phyloP scores from a whole-genome alignment of 2,888 invertebrate genomes.

The Scaptomyza polygonia region DNA sequence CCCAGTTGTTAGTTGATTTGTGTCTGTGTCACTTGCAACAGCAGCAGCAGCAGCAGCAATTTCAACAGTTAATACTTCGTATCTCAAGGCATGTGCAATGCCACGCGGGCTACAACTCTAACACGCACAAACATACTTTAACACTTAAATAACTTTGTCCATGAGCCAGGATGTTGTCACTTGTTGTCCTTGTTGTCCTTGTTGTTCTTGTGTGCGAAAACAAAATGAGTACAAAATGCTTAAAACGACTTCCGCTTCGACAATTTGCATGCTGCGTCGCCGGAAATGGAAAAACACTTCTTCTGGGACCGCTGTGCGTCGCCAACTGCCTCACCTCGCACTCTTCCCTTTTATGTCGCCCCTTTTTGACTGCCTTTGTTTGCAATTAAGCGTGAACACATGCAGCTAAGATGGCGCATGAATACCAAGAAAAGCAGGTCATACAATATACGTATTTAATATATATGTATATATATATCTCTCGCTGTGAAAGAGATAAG shows the following conservation, averaged over 20 bases:
- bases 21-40: conserved; percentile 45
- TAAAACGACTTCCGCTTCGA: conserved; percentile 74
- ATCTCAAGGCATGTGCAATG: conserved; percentile 68
- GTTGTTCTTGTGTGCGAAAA: conserved; percentile 55
- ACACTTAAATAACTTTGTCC: conserved; percentile 66
- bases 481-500: conserved; percentile 1
- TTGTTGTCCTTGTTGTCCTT: conserved; percentile 28
- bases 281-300: conserved; percentile 78
- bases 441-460: conserved; percentile 45
- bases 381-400: conserved; percentile 75
- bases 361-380: conserved; percentile 38
- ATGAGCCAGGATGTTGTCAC: conserved; percentile 76
- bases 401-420: conserved; percentile 56
- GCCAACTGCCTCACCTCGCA: conserved; percentile 3
- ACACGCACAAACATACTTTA: not conserved
- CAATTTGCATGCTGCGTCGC: conserved; percentile 76
- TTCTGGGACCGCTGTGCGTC: conserved; percentile 36
- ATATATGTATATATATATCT: conserved; percentile 21
- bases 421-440: conserved; percentile 63
- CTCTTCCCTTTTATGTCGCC: not conserved
- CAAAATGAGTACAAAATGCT: conserved; percentile 80
- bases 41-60: conserved; percentile 29
- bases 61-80: conserved; percentile 64
- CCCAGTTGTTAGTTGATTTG: conserved; percentile 69
- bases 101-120: conserved; percentile 45